Percentiles rank a stretch among this genome's conserved stretches.
Evolutionary conservation across 2,113 vertebrate genomes (phyloP).

Genomic region (Bufo bufo): DNA sequence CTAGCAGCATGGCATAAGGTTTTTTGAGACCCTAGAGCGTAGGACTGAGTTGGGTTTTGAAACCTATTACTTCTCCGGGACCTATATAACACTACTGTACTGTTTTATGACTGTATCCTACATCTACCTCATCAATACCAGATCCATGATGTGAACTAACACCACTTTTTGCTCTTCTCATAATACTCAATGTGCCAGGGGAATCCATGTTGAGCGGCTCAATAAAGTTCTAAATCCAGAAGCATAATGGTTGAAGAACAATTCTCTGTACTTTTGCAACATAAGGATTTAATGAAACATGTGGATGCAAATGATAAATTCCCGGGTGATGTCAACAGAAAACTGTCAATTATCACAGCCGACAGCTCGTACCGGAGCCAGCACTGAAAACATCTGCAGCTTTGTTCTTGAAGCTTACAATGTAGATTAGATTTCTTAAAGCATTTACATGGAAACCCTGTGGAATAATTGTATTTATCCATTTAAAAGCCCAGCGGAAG

Average conservation of each 20-base stretch:
- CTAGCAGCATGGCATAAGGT: background rate
- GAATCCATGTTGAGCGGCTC: slow-evolving; percentile 13
- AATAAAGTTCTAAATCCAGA: slow-evolving; percentile 6
- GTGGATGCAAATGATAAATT: background rate
- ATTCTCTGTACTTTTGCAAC: fast-evolving
- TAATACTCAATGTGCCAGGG: slow-evolving; percentile 29
- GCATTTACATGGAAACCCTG: slow-evolving; percentile 28
- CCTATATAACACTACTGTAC: background rate
- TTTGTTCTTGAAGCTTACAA: background rate
- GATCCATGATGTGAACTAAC: background rate
- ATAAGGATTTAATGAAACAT: background rate
- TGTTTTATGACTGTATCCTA: background rate
- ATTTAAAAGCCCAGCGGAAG: slow-evolving; percentile 31
- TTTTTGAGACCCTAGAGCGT: background rate
- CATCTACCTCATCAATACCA: background rate
- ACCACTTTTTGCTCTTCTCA: background rate
- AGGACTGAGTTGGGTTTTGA: background rate
- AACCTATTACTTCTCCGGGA: background rate
- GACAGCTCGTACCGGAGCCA: background rate
- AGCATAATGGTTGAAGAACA: background rate
- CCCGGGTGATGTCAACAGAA: slow-evolving; percentile 10
- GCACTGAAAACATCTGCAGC: background rate
- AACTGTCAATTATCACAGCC: background rate
- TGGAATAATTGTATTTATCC: slow-evolving; percentile 52
- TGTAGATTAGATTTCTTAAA: slow-evolving; percentile 28